Percentiles rank a stretch among this genome's conserved stretches.
Conservation (phyloP, 2,113 vertebrate genomes). For the Cyphomyrus plagiostoma region DNA sequence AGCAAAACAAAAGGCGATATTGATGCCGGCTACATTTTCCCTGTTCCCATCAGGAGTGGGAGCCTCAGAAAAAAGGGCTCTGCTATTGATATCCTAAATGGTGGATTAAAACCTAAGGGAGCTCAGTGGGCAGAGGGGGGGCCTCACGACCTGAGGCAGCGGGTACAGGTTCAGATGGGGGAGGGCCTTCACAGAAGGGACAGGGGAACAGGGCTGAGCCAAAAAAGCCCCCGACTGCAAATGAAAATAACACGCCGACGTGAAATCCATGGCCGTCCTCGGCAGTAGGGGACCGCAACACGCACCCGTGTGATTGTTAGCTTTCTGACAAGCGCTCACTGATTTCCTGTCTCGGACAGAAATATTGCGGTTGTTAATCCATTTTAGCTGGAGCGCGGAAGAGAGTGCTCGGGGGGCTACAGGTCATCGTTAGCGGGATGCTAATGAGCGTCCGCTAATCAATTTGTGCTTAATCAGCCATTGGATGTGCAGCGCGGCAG, state of each 20-base stretch:
- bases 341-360: slow-evolving; percentile 62
- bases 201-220: slow-evolving; percentile 17
- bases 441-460: slow-evolving; percentile 77
- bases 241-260: slow-evolving; percentile 50
- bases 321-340: slow-evolving; percentile 58
- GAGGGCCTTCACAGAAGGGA: not conserved
- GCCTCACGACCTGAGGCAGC: not conserved
- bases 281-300: slow-evolving; percentile 39
- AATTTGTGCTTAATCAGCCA: slow-evolving; percentile 75
- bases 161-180: not conserved
- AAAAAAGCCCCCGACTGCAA: slow-evolving; percentile 36
- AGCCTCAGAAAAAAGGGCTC: not conserved
- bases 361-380: slow-evolving; percentile 59
- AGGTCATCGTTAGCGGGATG: slow-evolving; percentile 71
- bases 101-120: slow-evolving; percentile 21
- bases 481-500: slow-evolving; percentile 59
- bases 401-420: slow-evolving; percentile 36
- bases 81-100: slow-evolving; percentile 18
- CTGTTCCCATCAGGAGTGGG: slow-evolving; percentile 26
- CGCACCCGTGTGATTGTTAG: slow-evolving; percentile 48
- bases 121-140: not conserved
- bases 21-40: slow-evolving; percentile 23
- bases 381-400: slow-evolving; percentile 49
- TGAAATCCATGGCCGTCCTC: slow-evolving; percentile 31
- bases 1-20: slow-evolving; percentile 16